Evolutionary conservation across 1,140 invertebrate species (phyloP), one percentile per base, ranked within the genome.

Genomic region (Drosophila kanapiae): DNA sequence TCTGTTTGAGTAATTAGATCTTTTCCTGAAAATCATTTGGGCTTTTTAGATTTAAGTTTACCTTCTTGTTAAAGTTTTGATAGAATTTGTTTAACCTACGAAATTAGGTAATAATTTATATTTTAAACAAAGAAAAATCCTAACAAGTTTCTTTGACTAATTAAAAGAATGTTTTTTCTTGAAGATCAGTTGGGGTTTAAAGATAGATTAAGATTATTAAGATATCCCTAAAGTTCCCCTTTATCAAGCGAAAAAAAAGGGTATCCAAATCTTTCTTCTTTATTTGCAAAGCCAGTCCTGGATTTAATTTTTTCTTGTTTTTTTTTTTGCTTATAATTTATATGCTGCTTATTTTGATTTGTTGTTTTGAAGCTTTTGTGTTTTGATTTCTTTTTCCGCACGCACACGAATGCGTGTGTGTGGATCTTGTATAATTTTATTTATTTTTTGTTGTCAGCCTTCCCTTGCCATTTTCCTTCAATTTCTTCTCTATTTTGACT

Each of bases 291-390:
- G 0, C 31, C 14, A 13, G 6, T 35, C n/a, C 60, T 62, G 60
- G 23, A 27, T 60, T 59, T 18, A 7, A 31, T 37, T 33, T 70
- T 45, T 54, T 31, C 11, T 33, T 56, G 4, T 47, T 35, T 65
- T 53, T 45, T 53, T 37, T 38, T 68, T 14, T 2, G 38, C 16
- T 51, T 87, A 82, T 82, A 86, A 86, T 77, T 82, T 87, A 87
- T 86, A 82, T 81, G 75, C 71, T 70, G 81, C 78, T 86, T 87
- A 86, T 82, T 86, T 82, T 82, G 79, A 86, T 86, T 86, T 86
- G 75, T 87, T 60, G 45, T 82, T 87, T 80, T 80, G 79, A 63
- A 23, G 64, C 81, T 82, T 86, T 80, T 87, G 76, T 78, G 67
- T 87, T 82, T 82, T 78, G 79, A 78, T 80, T 86, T 82, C 82